Evolutionary conservation across 2,888 invertebrate species (phyloP), one percentile per base, ranked within the genome.

Genomic region (Tenthredo notha): DNA sequence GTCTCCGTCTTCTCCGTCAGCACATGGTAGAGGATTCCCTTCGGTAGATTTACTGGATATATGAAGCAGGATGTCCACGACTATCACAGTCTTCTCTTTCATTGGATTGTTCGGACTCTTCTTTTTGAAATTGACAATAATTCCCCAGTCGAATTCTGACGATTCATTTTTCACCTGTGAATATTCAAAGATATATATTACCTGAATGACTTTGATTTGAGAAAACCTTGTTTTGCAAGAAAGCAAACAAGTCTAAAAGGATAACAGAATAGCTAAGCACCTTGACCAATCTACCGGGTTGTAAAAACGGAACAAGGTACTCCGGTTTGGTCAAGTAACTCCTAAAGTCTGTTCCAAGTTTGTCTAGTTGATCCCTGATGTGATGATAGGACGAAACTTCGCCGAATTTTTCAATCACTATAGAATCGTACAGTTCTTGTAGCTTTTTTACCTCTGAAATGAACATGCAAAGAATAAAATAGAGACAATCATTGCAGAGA

Each of bases 71-170:
- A 98, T 96, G 91, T 99, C 98, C 0, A 98, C 96, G 21, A 98
- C 95, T 87, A 98, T 96, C 70, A 95, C 95, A 0, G 93, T 91
- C 84, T 94, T 93, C 89, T 95, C 92, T 93, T 95, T 94, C 1
- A 92, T 84, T 0, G 95, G 94, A 91, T 95, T 95, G 86, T 90
- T 92, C 29, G 92, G 92, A 86, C 87, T 93, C 88, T 96, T 96
- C 90, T 97, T 98, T 90, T 97, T 97, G 92, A 98, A 98, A 94
- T 98, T 98, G 1, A 99, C 96, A 84, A 99, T 96, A 77, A 98
- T 97, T 15, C 99, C 99, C 99, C 99, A 99, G 90, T 98, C 99
- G 93, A 98, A 99, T 91, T 98, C 97, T 88, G 97, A 95, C 54
- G 96, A 96, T 72, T 97, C 97, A 88, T 97, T 97, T 94, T 97